These are phyloP conservation scores for Pilophorus perplexus DNA, from an alignment of 2,888 invertebrate species.

Conservation along the genomic window DNA sequence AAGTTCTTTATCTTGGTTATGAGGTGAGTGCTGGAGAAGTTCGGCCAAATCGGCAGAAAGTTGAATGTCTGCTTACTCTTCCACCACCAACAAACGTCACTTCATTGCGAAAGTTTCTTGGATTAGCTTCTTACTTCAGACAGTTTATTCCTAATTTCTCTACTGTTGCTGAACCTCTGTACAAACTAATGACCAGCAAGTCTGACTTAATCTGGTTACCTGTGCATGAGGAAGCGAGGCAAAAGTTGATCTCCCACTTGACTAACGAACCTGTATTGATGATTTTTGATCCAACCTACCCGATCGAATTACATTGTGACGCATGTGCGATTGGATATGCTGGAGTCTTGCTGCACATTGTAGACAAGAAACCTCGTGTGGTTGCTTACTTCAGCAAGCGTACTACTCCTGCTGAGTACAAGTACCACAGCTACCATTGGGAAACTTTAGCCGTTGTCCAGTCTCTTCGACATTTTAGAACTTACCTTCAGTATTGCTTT, in stretches of 20 bases:
- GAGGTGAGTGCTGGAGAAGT: conserved; percentile 6
- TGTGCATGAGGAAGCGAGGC: conserved; percentile 19
- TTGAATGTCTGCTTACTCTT: conserved; percentile 6
- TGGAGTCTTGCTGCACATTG: conserved; percentile 16
- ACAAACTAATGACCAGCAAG: conserved; percentile 7
- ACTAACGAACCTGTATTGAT: conserved; percentile 27
- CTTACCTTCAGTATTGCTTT: not conserved
- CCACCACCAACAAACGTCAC: conserved; percentile 8
- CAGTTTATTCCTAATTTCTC: conserved; percentile 17
- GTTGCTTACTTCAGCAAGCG: conserved; percentile 17
- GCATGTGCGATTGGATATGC: conserved; percentile 14
- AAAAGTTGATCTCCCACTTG: conserved; percentile 23
- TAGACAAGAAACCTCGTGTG: conserved; percentile 13
- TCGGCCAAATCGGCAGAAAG: conserved; percentile 23
- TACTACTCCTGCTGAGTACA: conserved; percentile 2
- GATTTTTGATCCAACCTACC: conserved; percentile 14
- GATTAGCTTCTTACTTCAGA: conserved; percentile 24
- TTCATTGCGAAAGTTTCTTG: too few species aligned
- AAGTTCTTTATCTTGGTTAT: conserved; percentile 37
- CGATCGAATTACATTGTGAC: conserved; percentile 25
- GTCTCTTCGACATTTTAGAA: conserved; percentile 10
- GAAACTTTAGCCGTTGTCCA: conserved; percentile 18
- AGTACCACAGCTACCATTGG: conserved; percentile 1
- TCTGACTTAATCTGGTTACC: conserved; percentile 15
- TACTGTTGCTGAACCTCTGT: conserved; percentile 7